Base-by-base conservation (phyloP, 1,140 invertebrate genomes). In the Reticulitermes speratus region DNA sequence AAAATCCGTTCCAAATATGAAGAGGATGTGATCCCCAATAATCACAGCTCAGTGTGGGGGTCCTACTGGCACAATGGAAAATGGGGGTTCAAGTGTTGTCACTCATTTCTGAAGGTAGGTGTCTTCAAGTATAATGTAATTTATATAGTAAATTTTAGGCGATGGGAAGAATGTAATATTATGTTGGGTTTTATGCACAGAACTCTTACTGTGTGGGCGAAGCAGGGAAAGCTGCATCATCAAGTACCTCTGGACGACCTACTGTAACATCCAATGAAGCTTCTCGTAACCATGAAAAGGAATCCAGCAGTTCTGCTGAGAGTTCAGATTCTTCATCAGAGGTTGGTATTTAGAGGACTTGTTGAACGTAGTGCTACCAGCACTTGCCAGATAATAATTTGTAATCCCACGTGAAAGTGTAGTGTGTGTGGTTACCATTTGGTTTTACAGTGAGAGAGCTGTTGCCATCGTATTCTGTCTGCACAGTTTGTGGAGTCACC, bases 1-100 rank as follows among this genome's bases (percentile, higher is more conserved):
- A 92, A 96, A 0, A 94, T 98, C 14, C 93, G 95, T 90, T 99
- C 95, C 23, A 96, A 96, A 90, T 99, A 99, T 91, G 98, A 99
- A 90, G 99, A 99, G 92, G 98, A 99, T 92, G 93, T 98, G 23
- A 94, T 95, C 87, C 94, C 95, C 2, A 98, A 98, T 89, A 99
- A 99, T 90, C 98, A 99, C 90, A 97, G 95, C 0, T 95, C 95
- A 32, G 96, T 99, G 19, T 99, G 97, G 96, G 99, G 99, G 3
- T 99, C 98, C 0, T 99, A 94, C 90, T 99, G 98, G 98, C 94
- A 94, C 88, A 94, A 95, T 87, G 97, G 97, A 0, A 92, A 94
- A 86, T 99, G 99, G 99, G 99, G 98, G 0, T 99, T 96, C 90
- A 96, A 96, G 89, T 99, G 99, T 90, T 99, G 99, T 91, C 95